Evolutionary conservation across 2,888 invertebrate genomes (phyloP).

Genomic region (Brachylomia viminalis): DNA sequence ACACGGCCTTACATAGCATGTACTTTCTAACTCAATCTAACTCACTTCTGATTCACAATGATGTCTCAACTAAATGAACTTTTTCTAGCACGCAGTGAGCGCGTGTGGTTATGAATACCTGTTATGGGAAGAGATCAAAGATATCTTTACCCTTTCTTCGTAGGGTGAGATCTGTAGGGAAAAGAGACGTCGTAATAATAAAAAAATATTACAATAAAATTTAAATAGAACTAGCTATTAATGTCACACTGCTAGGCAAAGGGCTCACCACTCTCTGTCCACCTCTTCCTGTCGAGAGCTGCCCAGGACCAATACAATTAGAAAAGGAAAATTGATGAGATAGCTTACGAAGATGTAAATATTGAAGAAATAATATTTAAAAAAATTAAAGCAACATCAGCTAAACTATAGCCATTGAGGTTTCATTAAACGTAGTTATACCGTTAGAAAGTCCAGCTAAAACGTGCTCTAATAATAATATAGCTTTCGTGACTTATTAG

Average conservation of each 20-base stretch:
- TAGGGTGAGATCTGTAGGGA: too few species aligned
- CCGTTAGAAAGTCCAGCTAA: constrained; percentile 12
- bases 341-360: neutral
- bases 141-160: neutral
- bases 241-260: too few species aligned
- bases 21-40: neutral
- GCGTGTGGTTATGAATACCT: neutral
- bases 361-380: neutral
- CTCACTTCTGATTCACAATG: neutral
- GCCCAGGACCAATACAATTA: neutral
- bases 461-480: constrained; percentile 17
- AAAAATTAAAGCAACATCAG: neutral
- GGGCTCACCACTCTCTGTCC: too few species aligned
- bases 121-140: neutral
- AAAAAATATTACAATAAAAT: neutral
- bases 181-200: neutral
- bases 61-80: neutral
- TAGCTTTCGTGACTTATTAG: constrained; percentile 60
- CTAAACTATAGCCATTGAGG: neutral
- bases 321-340: neutral
- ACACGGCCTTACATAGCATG: neutral
- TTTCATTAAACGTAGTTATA: neutral
- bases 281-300: too few species aligned
- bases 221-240: too few species aligned
- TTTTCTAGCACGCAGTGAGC: neutral